These are phyloP conservation scores for Actinia tenebrosa DNA, from an alignment of 64 coral and sea anemone species.

Conservation along the genomic window DNA sequence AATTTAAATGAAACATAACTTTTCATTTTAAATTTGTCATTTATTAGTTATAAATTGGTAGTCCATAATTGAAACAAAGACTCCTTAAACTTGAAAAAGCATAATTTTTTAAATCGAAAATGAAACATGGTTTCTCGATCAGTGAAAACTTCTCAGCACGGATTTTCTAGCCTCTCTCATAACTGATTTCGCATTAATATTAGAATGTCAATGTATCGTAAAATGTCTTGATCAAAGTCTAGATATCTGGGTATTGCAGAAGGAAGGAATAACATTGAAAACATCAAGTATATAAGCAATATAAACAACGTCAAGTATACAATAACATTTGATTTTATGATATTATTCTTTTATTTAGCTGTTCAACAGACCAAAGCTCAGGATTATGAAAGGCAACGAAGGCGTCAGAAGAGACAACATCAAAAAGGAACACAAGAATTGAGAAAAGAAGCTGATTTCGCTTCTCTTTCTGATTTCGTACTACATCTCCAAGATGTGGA, in stretches of 20 bases:
- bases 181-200: neutral
- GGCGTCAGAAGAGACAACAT: slow-evolving; percentile 37
- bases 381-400: slow-evolving; percentile 75
- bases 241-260: neutral
- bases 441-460: slow-evolving; percentile 79
- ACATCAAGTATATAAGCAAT: neutral
- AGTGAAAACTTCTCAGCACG: no score
- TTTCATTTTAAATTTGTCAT: neutral
- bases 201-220: neutral
- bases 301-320: slow-evolving; percentile 1
- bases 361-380: slow-evolving; percentile 84
- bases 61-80: neutral
- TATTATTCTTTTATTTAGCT: slow-evolving; percentile 39
- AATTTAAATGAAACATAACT: neutral
- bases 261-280: neutral
- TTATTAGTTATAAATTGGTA: neutral
- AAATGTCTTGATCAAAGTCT: neutral
- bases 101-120: no score
- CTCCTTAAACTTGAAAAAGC: neutral
- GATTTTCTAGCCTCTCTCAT: neutral
- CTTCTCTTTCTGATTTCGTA: slow-evolving; percentile 81
- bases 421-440: slow-evolving; percentile 54
- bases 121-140: no score
- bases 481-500: slow-evolving; percentile 84
- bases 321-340: neutral